A percentile compares a stretch with the other conserved stretches of the same genome.
Conservation (phyloP, 2,797 vertebrate species). For the Phrynocephalus forsythii region DNA sequence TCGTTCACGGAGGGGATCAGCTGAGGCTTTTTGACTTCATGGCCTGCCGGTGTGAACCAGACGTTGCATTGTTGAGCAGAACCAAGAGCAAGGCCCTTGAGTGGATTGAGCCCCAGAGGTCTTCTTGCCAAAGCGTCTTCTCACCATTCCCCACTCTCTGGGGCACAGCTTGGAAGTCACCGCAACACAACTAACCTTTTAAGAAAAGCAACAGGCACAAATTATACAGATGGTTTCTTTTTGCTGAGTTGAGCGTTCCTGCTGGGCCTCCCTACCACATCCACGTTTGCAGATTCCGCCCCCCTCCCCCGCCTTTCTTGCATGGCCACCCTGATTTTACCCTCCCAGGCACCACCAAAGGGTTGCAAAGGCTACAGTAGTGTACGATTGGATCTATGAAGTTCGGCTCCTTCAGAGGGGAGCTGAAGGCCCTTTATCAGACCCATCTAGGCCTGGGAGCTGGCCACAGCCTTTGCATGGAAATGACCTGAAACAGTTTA, state of each 20-base stretch:
- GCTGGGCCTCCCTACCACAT: too few relatives aligned
- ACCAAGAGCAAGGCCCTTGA: neutral
- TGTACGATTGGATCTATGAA: neutral
- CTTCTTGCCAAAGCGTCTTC: too few relatives aligned
- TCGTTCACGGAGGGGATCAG: neutral
- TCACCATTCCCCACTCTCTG: neutral
- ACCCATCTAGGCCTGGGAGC: constrained; percentile 23
- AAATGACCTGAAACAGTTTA: neutral
- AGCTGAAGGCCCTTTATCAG: neutral
- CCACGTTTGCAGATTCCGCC: too few relatives aligned
- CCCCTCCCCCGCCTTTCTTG: neutral
- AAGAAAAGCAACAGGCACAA: neutral
- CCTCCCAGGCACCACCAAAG: neutral
- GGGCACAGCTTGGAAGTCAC: neutral
- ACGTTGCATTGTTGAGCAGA: neutral
- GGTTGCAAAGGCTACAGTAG: neutral
- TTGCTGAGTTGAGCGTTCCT: neutral
- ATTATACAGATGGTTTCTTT: neutral
- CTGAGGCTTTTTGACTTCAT: neutral
- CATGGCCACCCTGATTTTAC: neutral
- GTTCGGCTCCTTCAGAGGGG: neutral
- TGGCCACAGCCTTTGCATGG: constrained; percentile 20
- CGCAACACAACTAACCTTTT: neutral
- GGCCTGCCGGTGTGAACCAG: neutral
- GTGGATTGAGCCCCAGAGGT: too few relatives aligned